Evolutionary conservation across 1,140 invertebrate species (phyloP).

Genomic region (Trichomalopsis sarcophagae): DNA sequence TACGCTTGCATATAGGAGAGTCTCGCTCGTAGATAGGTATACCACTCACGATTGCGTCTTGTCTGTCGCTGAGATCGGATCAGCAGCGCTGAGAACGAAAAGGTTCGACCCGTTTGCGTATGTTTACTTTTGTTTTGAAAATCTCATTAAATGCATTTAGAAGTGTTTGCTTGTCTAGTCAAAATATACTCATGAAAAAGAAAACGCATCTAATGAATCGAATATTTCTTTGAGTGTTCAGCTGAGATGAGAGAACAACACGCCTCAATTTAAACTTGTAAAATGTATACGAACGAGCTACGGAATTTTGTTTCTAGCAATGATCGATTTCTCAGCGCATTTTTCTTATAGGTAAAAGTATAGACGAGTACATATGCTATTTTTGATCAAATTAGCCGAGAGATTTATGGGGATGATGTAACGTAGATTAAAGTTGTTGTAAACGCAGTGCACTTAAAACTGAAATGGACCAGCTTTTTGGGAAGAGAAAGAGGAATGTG

Average conservation of each 20-base stretch:
- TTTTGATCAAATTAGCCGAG: constrained; percentile 7
- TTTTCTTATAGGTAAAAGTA: not conserved
- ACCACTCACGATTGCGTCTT: not conserved
- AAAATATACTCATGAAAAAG: not conserved
- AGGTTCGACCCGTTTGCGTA: not conserved
- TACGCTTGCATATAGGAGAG: no score
- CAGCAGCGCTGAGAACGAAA: not conserved
- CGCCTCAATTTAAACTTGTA: not conserved
- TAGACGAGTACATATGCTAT: not conserved
- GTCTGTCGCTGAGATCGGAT: constrained; percentile 5
- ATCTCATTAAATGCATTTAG: not conserved
- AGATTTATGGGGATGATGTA: not conserved
- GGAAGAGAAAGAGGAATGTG: not conserved
- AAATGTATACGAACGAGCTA: not conserved
- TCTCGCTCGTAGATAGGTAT: not conserved
- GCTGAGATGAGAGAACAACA: no score
- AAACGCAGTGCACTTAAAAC: constrained; percentile 23
- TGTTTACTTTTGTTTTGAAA: not conserved
- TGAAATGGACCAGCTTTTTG: constrained; percentile 35
- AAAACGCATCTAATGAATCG: not conserved
- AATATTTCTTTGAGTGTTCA: no score
- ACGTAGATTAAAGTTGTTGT: constrained; percentile 25
- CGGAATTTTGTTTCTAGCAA: not conserved
- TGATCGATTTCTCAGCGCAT: not conserved
- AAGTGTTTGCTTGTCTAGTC: not conserved